Conservation (phyloP, 2,888 invertebrate genomes). For the Agonopterix arenella region DNA sequence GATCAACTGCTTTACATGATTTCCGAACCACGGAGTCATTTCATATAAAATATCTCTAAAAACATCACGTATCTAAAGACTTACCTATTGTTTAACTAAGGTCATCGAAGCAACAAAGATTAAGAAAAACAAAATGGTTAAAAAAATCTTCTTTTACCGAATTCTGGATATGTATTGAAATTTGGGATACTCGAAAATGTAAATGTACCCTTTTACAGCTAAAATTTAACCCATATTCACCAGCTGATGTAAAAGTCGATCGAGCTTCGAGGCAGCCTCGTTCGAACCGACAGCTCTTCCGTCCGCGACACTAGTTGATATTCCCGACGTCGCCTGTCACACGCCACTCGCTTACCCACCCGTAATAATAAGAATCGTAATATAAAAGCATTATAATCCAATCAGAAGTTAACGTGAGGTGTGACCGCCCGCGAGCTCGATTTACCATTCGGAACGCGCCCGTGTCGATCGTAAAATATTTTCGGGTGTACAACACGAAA, state of each 20-base stretch:
- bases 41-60: no score
- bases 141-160: no score
- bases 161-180: no score
- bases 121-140: no score
- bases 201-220: no score
- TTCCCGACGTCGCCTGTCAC: constrained; percentile 59
- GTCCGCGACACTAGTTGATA: constrained; percentile 47
- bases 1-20: no score
- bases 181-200: no score
- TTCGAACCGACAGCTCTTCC: constrained; percentile 14
- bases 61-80: no score
- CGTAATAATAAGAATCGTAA: constrained; percentile 71
- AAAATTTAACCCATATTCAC: neutral
- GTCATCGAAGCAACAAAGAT: no score
- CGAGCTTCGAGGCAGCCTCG: constrained; percentile 1
- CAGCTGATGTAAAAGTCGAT: constrained; percentile 3
- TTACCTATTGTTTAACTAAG: no score
- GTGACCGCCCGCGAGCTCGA: constrained; percentile 62
- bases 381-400: constrained; percentile 75
- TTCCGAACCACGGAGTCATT: no score
- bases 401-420: constrained; percentile 62
- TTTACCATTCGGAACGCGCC: constrained; percentile 62
- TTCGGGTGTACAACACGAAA: constrained; percentile 49
- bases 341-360: constrained; percentile 58
- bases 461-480: constrained; percentile 61